Evolutionary conservation across 1,140 invertebrate genomes (phyloP), one percentile per base, ranked within the genome.

Genomic region (Penaeus vannamei): DNA sequence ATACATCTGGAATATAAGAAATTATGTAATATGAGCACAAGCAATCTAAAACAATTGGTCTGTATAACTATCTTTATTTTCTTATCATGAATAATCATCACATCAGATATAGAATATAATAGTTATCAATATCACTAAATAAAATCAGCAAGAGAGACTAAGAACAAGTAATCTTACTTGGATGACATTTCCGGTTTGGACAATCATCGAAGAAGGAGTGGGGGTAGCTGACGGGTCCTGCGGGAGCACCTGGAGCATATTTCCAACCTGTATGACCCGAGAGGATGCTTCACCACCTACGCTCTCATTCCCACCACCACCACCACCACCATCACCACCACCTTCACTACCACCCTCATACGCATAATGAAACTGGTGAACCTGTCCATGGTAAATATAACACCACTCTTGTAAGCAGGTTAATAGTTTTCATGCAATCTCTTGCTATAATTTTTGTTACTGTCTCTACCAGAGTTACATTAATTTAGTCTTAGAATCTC

Each of bases 161-260:
- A 29, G 60, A 23, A 23, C 23, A 83, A 83, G 4, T 59, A 59
- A 62, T 36, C 60, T 42, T 32, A 85, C 88, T 84, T 90, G 88
- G 42, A 90, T 90, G 46, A 90, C 88, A 86, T 90, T 90, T 17
- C 88, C 88, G 2, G 88, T 72, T 32, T 90, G 88, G 8, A 90
- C 88, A n/a, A 90, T 86, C 88, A 90, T 90, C 60, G 88, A 84
- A n/a, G 60, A 60, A 5, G 88, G n/a, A 5, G 61, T 26, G 20
- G 91, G 80, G 60, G 26, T 85, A 2, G 87, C 76, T 26, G 91
- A 91, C 26, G 92, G 82, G 61, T 92, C 92, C 66, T 93, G 94
- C 14, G 94, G 94, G 17, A 94, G 93, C 26, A 95, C 94, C 92
- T 95, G 94, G 1, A 95, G 92, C 91, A 95, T 94, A 91, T 95